Evolutionary conservation across 2,888 invertebrate genomes (phyloP), one percentile per base, ranked within the genome.

Genomic region (Acleris sparsana): DNA sequence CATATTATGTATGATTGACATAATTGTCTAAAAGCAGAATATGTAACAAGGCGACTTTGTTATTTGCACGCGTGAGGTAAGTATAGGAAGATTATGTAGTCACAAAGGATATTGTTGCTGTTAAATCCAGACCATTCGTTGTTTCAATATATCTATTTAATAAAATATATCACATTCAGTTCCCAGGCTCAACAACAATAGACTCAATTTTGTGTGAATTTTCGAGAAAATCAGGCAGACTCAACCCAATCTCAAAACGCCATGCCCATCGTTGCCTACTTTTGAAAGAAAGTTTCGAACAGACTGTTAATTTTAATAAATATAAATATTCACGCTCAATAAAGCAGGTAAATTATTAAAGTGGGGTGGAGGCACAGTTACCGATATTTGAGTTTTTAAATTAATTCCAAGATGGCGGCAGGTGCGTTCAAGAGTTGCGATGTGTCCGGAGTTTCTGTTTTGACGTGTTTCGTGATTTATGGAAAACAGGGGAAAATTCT

Each of bases 401-500:
- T 79, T 80, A 79, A 79, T 77, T 75, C 77, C 73, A 72, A 73
- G 74, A 75, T 56, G 72, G 73, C 72, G 63, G 71, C 80, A 80
- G 80, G 80, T 80, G 80, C 66, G 66, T 46, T 61, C 63, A 75
- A 78, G 74, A 72, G 76, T 76, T 58, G 65, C 68, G 71, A 72
- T 74, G 76, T 73, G 73, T 72, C 72, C 72, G 48, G 75, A 77
- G 72, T 80, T 64, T 60, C 53, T 55, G 75, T 75, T 73, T 74
- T 75, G 75, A 77, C 79, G 72, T 70, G 67, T 71, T 71, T 61
- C 70, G 68, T 79, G 79, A 80, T 80, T 79, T 80, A 80, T 77
- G 75, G 70, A 70, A 55, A 53, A 65, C 59, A 59, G 65, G 53
- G 33, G 55, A 66, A 43, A 49, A 29, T 25, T n/a, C 22, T 49